These are phyloP conservation scores for Autographa gamma DNA, from an alignment of 2,888 invertebrate species.

Conservation along the genomic window DNA sequence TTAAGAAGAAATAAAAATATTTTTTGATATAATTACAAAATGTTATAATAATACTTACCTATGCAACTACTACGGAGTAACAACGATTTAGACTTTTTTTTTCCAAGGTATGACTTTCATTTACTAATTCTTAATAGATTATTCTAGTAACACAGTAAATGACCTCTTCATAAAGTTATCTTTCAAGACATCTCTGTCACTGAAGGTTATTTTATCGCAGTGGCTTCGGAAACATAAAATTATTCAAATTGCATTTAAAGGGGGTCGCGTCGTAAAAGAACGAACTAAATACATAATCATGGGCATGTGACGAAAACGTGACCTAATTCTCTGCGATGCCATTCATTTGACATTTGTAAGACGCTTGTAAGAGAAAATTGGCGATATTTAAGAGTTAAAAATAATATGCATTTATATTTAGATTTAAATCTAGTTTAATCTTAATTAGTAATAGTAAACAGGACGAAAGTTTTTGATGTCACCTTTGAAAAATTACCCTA, in stretches of 20 bases:
- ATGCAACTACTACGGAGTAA: too few relatives aligned
- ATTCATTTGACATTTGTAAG: background rate
- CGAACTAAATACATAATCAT: constrained; percentile 4
- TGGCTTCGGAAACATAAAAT: background rate
- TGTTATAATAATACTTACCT: too few relatives aligned
- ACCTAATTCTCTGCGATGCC: background rate
- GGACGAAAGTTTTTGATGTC: too few relatives aligned
- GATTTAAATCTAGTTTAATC: too few relatives aligned
- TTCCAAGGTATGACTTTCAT: too few relatives aligned
- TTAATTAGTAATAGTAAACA: too few relatives aligned
- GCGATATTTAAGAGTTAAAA: background rate
- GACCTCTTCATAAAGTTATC: constrained; percentile 1
- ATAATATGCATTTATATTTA: too few relatives aligned
- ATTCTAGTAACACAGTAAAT: background rate
- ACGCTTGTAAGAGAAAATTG: background rate
- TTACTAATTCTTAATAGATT: too few relatives aligned
- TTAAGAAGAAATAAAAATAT: too few relatives aligned
- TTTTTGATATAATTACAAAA: too few relatives aligned
- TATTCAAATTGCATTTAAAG: constrained; percentile 4
- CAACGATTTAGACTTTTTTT: too few relatives aligned
- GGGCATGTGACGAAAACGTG: constrained; percentile 4
- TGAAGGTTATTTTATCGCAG: background rate
- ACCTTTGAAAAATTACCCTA: too few relatives aligned
- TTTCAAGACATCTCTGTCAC: background rate
- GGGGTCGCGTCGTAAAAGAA: constrained; percentile 4